Conservation (phyloP, 1,140 invertebrate species). For the Aphidius gifuensis region DNA sequence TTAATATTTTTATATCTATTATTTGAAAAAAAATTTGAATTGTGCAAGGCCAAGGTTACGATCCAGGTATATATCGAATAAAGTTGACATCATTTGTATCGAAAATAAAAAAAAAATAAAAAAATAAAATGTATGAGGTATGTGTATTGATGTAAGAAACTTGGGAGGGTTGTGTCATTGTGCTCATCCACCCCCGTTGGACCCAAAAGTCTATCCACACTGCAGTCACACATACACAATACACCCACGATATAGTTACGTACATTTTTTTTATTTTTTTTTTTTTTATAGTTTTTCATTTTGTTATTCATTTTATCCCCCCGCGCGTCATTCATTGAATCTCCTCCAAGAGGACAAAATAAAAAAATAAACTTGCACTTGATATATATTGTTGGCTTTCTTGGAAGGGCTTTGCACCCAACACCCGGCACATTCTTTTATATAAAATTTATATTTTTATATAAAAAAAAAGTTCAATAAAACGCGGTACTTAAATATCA, state of each 20-base stretch:
- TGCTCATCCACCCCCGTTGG: slow-evolving; percentile 21
- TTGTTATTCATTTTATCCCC: slow-evolving; percentile 10
- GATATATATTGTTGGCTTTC: slow-evolving; percentile 27
- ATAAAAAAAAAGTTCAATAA: too few species aligned
- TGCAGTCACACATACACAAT: not conserved
- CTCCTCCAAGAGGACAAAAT: slow-evolving; percentile 17
- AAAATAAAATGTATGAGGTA: slow-evolving; percentile 10
- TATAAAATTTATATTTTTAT: slow-evolving; percentile 13
- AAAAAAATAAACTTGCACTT: slow-evolving; percentile 24
- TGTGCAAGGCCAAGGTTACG: too few species aligned
- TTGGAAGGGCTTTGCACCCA: slow-evolving; percentile 23
- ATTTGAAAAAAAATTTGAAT: too few species aligned
- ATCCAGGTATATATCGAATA: too few species aligned
- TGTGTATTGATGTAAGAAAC: slow-evolving; percentile 22
- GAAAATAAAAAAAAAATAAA: not conserved
- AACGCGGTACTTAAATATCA: not conserved
- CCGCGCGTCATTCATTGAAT: slow-evolving; percentile 11
- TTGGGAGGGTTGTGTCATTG: slow-evolving; percentile 20
- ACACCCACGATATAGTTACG: not conserved
- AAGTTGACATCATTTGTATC: slow-evolving; percentile 23
- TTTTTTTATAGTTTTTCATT: slow-evolving; percentile 10
- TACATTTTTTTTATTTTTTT: slow-evolving; percentile 9
- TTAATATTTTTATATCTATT: too few species aligned
- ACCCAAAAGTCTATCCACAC: slow-evolving; percentile 3
- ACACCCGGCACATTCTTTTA: slow-evolving; percentile 26